Percentiles rank a stretch among this genome's conserved stretches.
Evolutionary conservation across 2,113 vertebrate genomes (phyloP).

Genomic region (Gadus macrocephalus): DNA sequence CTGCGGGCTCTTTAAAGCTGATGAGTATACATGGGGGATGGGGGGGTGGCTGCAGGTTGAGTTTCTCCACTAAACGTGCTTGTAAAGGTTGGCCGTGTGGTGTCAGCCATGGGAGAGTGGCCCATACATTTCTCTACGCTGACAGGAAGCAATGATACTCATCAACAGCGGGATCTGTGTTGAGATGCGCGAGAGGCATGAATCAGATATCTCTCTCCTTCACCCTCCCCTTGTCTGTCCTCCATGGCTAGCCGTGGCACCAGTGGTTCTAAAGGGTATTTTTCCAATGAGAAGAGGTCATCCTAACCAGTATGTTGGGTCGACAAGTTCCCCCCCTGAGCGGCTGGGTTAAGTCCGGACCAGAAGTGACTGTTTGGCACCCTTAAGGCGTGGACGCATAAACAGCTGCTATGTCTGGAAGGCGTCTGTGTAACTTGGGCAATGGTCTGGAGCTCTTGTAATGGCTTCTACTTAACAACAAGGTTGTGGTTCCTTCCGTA

Average conservation of each 20-base stretch:
- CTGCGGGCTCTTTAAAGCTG: slow-evolving; percentile 19
- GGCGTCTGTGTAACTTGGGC: too few species aligned
- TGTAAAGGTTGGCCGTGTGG: slow-evolving; percentile 1
- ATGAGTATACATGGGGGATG: not conserved
- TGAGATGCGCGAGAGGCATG: not conserved
- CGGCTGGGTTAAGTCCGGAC: too few species aligned
- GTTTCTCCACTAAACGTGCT: slow-evolving; percentile 15
- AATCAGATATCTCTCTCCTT: not conserved
- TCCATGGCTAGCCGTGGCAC: not conserved
- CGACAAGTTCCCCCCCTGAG: too few species aligned
- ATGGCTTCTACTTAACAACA: too few species aligned
- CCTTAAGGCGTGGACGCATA: too few species aligned
- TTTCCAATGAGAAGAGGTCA: too few species aligned
- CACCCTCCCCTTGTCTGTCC: not conserved
- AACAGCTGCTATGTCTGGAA: too few species aligned
- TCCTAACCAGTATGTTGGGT: too few species aligned
- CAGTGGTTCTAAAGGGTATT: too few species aligned
- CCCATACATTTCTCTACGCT: slow-evolving; percentile 10
- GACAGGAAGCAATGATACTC: not conserved
- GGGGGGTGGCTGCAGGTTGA: not conserved
- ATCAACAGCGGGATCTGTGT: slow-evolving; percentile 1
- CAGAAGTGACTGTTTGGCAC: too few species aligned
- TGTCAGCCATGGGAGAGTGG: not conserved
- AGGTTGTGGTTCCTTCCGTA: too few species aligned
- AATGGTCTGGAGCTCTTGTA: too few species aligned